Evolutionary conservation across 2,797 vertebrate species (phyloP).

Genomic region (Myotis pilosus): DNA sequence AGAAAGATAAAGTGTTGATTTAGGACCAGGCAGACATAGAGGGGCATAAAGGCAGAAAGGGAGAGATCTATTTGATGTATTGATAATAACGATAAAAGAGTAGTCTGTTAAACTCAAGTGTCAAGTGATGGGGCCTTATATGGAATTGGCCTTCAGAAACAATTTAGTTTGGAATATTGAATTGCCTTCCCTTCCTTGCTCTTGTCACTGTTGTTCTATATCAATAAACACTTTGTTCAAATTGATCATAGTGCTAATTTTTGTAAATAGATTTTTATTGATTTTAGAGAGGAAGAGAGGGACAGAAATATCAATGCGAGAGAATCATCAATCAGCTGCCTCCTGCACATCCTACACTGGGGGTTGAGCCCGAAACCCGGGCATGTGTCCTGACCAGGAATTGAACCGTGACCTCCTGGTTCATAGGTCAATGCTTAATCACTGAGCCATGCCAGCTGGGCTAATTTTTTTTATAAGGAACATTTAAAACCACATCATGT

Average conservation of each 20-base stretch:
- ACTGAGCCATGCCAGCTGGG: too few relatives aligned
- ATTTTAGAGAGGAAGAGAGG: too few relatives aligned
- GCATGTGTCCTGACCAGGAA: too few relatives aligned
- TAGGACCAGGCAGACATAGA: neutral
- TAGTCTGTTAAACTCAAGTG: neutral
- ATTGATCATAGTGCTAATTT: neutral
- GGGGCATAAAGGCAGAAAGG: neutral
- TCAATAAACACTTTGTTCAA: neutral
- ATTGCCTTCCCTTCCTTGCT: neutral
- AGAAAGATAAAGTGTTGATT: neutral
- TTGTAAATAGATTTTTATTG: too few relatives aligned
- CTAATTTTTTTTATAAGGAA: neutral
- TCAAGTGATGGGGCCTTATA: neutral
- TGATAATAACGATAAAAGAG: neutral
- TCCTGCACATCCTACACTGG: too few relatives aligned
- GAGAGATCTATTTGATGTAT: neutral
- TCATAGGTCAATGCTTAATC: too few relatives aligned
- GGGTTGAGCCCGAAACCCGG: too few relatives aligned
- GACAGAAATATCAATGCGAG: too few relatives aligned
- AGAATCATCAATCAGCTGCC: too few relatives aligned
- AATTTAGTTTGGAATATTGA: neutral
- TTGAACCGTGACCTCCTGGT: too few relatives aligned
- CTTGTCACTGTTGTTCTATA: neutral
- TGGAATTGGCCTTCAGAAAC: neutral
- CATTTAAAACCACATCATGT: neutral